A percentile compares a stretch with the other conserved stretches of the same genome.
Evolutionary conservation across 2,797 vertebrate genomes (phyloP).

Genomic region (Danio tinwini): DNA sequence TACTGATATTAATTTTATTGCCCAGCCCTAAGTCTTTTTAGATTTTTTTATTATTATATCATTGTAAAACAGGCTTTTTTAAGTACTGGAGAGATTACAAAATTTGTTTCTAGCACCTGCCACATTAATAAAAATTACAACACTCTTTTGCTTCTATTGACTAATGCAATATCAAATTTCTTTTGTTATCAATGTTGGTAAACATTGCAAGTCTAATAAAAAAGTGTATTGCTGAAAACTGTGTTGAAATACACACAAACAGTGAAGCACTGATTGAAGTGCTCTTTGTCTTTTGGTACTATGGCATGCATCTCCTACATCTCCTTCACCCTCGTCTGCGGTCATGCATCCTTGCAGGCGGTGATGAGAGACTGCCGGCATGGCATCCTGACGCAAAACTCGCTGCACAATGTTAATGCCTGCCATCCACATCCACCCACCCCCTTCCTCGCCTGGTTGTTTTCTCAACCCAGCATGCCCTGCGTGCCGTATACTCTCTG

Average conservation of each 20-base stretch:
- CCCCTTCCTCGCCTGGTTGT: constrained; percentile 9
- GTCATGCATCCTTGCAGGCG: constrained; percentile 17
- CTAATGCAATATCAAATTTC: background rate
- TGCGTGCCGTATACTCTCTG: background rate
- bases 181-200: background rate
- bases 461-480: constrained; percentile 31
- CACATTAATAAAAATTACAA: background rate
- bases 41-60: no score
- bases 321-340: background rate
- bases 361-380: constrained; percentile 33
- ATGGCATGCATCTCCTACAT: constrained; percentile 17
- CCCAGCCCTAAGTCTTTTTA: no score
- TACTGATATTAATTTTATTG: no score
- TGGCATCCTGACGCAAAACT: constrained; percentile 29
- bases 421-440: background rate
- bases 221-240: background rate
- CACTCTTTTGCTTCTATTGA: background rate
- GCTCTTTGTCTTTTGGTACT: constrained; percentile 6
- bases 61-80: no score
- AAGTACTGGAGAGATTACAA: no score
- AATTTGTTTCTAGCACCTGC: background rate
- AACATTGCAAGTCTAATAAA: background rate
- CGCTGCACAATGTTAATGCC: background rate
- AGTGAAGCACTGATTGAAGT: background rate
- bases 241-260: background rate